phyloP scores from a whole-genome alignment of 2,797 vertebrate genomes.

The Pipistrellus pygmaeus region DNA sequence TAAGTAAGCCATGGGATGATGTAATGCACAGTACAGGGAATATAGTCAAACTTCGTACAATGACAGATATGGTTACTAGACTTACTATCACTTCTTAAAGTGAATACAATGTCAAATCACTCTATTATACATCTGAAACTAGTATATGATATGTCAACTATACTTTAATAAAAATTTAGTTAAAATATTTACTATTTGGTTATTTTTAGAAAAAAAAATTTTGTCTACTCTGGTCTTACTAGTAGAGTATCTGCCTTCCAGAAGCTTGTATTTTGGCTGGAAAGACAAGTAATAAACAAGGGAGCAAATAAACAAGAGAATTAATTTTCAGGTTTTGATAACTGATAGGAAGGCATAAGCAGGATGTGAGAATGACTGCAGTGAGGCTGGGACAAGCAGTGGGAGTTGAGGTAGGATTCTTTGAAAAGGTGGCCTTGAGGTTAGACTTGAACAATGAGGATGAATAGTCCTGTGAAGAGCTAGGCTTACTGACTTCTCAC shows the following conservation, averaged over 20 bases:
- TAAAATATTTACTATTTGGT: slow-evolving; percentile 4
- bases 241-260: neutral
- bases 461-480: neutral
- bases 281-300: neutral
- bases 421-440: neutral
- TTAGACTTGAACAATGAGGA: neutral
- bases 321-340: neutral
- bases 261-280: neutral
- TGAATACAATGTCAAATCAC: neutral
- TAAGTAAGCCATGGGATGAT: neutral
- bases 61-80: neutral
- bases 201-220: neutral
- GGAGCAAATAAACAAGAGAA: neutral
- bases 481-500: neutral
- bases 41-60: neutral
- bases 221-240: neutral
- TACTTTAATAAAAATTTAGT: neutral
- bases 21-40: neutral
- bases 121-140: neutral
- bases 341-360: neutral
- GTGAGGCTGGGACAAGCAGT: neutral
- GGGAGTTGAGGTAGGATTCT: neutral
- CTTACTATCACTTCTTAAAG: neutral
- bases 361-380: neutral
- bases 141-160: neutral